Percentiles rank a stretch among this genome's conserved stretches.
phyloP scores from a whole-genome alignment of 2,888 invertebrate species.

The Oscheius sp. region DNA sequence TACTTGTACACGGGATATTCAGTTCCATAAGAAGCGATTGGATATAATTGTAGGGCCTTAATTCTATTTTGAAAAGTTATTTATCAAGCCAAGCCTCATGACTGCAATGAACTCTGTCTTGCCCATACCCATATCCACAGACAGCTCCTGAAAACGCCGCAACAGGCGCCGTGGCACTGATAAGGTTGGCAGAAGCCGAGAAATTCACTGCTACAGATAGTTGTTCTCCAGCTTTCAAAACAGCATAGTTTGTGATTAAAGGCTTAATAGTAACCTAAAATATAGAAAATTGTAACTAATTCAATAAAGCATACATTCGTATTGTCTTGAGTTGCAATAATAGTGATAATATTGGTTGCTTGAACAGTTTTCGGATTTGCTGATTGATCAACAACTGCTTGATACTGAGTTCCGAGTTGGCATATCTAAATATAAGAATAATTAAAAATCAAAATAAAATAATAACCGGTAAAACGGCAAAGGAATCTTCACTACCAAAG shows the following conservation, averaged over 20 bases:
- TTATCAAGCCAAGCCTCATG: slow-evolving; percentile 20
- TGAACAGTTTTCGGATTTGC: background rate
- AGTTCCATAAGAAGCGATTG: background rate
- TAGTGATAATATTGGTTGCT: slow-evolving; percentile 19
- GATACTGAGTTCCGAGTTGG: slow-evolving; percentile 21
- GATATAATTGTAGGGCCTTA: slow-evolving; percentile 29
- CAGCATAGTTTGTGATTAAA: background rate
- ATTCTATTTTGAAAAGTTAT: background rate
- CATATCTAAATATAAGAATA: slow-evolving; percentile 23
- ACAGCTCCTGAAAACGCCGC: slow-evolving; percentile 31
- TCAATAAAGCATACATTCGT: background rate
- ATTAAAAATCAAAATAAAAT: background rate
- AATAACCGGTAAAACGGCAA: slow-evolving; percentile 21
- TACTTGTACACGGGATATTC: slow-evolving; percentile 28
- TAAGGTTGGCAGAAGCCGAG: background rate
- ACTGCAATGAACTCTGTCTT: slow-evolving; percentile 22
- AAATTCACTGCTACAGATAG: slow-evolving; percentile 14
- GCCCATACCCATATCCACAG: slow-evolving; percentile 30
- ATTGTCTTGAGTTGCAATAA: slow-evolving; percentile 28
- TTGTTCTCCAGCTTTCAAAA: slow-evolving; percentile 8
- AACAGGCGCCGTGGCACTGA: slow-evolving; percentile 8
- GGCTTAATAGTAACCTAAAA: slow-evolving; percentile 2
- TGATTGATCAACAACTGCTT: slow-evolving; percentile 22
- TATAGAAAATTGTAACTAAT: background rate
- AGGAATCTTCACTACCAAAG: slow-evolving; percentile 8